These are phyloP conservation scores for Hirtodrosophila alboralis DNA, from an alignment of 2,888 invertebrate genomes.

Conservation along the genomic window DNA sequence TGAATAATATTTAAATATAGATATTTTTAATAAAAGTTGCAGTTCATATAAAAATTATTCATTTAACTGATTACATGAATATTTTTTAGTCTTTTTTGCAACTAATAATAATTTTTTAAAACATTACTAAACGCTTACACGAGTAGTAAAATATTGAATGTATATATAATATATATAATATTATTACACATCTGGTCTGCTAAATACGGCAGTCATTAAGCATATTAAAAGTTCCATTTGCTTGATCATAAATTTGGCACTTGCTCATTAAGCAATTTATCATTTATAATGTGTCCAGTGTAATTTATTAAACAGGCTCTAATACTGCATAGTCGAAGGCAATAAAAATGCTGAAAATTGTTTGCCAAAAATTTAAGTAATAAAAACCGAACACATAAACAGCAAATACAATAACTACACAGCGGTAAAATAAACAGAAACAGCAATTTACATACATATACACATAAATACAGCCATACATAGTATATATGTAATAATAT, in stretches of 20 bases:
- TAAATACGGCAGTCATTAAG: slow-evolving; percentile 38
- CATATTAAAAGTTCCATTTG: slow-evolving; percentile 35
- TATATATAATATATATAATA: too few relatives aligned
- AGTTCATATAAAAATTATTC: too few relatives aligned
- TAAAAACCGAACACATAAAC: neutral
- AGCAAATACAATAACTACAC: slow-evolving; percentile 16
- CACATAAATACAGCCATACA: slow-evolving; percentile 11
- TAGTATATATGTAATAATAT: slow-evolving; percentile 6
- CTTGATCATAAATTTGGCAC: slow-evolving; percentile 32
- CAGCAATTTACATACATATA: slow-evolving; percentile 24
- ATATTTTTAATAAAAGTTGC: too few relatives aligned
- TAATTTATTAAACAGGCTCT: slow-evolving; percentile 43
- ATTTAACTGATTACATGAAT: too few relatives aligned
- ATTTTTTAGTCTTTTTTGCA: neutral
- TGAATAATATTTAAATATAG: too few relatives aligned
- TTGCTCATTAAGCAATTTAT: slow-evolving; percentile 28
- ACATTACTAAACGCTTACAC: slow-evolving; percentile 15
- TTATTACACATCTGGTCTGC: slow-evolving; percentile 15
- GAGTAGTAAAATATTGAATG: slow-evolving; percentile 16
- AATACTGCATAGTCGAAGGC: slow-evolving; percentile 23
- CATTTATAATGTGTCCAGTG: slow-evolving; percentile 49
- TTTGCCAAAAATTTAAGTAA: slow-evolving; percentile 46
- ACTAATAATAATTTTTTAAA: neutral
- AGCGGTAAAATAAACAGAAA: slow-evolving; percentile 21
- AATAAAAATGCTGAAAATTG: slow-evolving; percentile 37